These are phyloP conservation scores for Ptiloglossa arizonensis DNA, from an alignment of 1,140 invertebrate genomes.

Conservation along the genomic window DNA sequence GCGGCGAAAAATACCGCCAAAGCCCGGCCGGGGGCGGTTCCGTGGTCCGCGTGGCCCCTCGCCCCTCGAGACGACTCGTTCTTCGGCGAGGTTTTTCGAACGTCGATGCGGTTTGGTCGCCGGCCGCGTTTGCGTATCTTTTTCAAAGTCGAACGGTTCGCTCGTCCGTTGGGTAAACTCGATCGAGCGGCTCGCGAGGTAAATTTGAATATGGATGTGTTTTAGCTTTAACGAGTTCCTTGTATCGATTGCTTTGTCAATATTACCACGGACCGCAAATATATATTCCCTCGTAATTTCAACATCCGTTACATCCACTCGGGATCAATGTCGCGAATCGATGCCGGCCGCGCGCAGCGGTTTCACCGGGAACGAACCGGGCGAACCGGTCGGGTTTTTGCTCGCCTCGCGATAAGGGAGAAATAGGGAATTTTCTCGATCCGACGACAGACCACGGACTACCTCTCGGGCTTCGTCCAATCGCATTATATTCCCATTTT, in stretches of 20 bases:
- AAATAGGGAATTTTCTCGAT: constrained; percentile 12
- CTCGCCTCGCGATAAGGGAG: background rate
- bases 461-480: constrained; percentile 37
- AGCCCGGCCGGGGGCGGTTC: background rate
- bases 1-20: constrained; percentile 45
- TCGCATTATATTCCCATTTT: constrained; percentile 64
- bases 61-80: too few species aligned
- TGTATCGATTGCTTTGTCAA: constrained; percentile 34
- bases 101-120: background rate
- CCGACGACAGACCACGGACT: background rate
- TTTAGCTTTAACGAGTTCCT: constrained; percentile 7
- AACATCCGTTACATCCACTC: constrained; percentile 11
- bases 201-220: constrained; percentile 27
- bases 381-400: background rate
- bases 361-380: constrained; percentile 1
- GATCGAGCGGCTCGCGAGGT: constrained; percentile 11
- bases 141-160: background rate
- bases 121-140: background rate
- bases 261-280: constrained; percentile 25
- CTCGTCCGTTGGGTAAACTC: constrained; percentile 7
- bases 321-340: constrained; percentile 8
- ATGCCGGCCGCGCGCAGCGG: background rate
- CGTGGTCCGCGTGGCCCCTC: background rate
- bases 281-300: constrained; percentile 5
- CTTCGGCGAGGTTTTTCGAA: background rate